These are phyloP conservation scores for Linurgus olivaceus DNA, from an alignment of 2,797 vertebrate genomes.

Conservation along the genomic window DNA sequence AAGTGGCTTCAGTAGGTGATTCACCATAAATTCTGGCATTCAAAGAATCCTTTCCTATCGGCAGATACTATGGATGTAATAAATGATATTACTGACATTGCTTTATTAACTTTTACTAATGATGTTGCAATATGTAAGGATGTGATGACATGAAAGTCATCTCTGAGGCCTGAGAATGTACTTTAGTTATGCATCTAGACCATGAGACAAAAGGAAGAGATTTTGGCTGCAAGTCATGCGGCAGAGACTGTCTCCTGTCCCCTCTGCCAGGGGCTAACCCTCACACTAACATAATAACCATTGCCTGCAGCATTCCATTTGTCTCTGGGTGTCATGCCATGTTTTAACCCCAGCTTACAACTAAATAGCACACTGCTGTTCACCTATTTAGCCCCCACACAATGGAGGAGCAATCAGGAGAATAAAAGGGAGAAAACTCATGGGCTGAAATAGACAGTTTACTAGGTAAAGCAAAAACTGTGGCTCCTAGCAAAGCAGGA, in stretches of 20 bases:
- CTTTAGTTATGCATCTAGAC: background rate
- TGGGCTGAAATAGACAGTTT: background rate
- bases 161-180: background rate
- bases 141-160: background rate
- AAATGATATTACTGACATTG: background rate
- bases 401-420: background rate
- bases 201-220: background rate
- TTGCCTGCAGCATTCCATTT: background rate
- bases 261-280: background rate
- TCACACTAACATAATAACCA: accelerated
- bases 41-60: background rate
- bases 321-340: background rate
- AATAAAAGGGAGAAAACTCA: background rate
- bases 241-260: background rate
- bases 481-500: background rate
- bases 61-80: background rate
- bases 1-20: background rate
- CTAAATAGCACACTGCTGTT: background rate
- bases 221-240: background rate
- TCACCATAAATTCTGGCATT: background rate
- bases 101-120: background rate
- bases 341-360: background rate
- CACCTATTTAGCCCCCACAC: accelerated
- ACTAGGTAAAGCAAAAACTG: background rate
- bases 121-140: background rate